Percentiles rank a stretch among this genome's conserved stretches.
phyloP scores from a whole-genome alignment of 2,113 vertebrate species.

The Hippopotamus amphibius region DNA sequence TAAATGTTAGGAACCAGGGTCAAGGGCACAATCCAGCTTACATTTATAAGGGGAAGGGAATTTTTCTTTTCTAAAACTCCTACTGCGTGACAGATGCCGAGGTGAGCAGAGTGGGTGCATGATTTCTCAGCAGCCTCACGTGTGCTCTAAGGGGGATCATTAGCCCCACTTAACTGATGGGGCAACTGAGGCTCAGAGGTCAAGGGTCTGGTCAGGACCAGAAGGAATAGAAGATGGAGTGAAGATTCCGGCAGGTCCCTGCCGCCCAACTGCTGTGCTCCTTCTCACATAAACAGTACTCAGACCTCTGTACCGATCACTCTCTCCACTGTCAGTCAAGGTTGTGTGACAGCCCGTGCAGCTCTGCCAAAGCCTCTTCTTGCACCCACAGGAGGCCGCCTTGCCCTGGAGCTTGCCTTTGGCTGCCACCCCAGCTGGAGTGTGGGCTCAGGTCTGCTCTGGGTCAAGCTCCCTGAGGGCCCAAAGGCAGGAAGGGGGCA shows the following conservation, averaged over 20 bases:
- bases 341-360: not conserved
- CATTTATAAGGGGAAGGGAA: not conserved
- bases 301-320: not conserved
- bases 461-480: not conserved
- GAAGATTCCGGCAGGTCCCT: not conserved
- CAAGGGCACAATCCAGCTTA: not conserved
- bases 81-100: not conserved
- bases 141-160: not conserved
- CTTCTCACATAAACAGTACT: not conserved
- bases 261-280: fast-evolving
- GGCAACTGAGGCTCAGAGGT: not conserved
- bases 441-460: not conserved
- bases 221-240: not conserved
- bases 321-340: not conserved
- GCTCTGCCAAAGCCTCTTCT: not conserved
- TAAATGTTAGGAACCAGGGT: not conserved
- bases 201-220: not conserved
- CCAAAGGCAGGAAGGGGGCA: not conserved
- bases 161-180: not conserved
- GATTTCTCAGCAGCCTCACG: not conserved
- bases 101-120: not conserved
- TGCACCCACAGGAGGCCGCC: not conserved
- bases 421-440: not conserved
- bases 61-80: not conserved
- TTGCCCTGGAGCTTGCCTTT: not conserved